Evolutionary conservation across 2,888 invertebrate species (phyloP), one percentile per base, ranked within the genome.

Genomic region (Metalampra italica): DNA sequence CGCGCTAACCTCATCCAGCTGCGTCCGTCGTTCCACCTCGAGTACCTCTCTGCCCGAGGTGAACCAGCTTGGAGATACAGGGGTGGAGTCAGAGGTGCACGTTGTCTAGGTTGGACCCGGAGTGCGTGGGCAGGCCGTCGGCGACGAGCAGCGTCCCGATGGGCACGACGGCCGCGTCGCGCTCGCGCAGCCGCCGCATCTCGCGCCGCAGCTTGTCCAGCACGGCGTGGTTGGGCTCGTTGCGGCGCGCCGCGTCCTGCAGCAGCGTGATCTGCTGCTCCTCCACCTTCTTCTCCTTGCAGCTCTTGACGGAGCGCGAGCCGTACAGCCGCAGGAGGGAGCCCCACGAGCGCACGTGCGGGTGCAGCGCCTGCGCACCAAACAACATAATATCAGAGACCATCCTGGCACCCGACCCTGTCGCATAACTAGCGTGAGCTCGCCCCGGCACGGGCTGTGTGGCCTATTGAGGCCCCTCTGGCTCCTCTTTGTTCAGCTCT

Each of bases 261-360:
- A 97, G 85, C 34, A 96, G 91, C 0, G 97, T 97, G 49, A 97
- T 97, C 86, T 97, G 96, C 75, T 97, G 97, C 66, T 97, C 97
- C 66, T 97, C 95, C 60, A 95, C 91, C 81, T 97, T 97, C 83
- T 96, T 96, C 78, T 97, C 97, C 71, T 97, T 96, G 71, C 96
- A 95, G 52, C 95, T 95, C 78, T 97, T 97, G 13, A 96, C 95
- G 4, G 97, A 97, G 37, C 95, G 93, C 64, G 96, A 97, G 46
- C 97, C 98, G 80, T 99, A 99, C 32, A 99, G 91, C 0, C 98
- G 93, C 9, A 99, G 86, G 41, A 99, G 90, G 0, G 98, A 97
- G 47, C 98, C 98, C 97, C 98, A 98, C 1, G 95, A 97, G 29
- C 92, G 93, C 46, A 99, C 95, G 75, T 98, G 97, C 0, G 99